These are phyloP conservation scores for Cylindroiulus punctatus DNA, from an alignment of 2,888 invertebrate genomes.

Conservation along the genomic window DNA sequence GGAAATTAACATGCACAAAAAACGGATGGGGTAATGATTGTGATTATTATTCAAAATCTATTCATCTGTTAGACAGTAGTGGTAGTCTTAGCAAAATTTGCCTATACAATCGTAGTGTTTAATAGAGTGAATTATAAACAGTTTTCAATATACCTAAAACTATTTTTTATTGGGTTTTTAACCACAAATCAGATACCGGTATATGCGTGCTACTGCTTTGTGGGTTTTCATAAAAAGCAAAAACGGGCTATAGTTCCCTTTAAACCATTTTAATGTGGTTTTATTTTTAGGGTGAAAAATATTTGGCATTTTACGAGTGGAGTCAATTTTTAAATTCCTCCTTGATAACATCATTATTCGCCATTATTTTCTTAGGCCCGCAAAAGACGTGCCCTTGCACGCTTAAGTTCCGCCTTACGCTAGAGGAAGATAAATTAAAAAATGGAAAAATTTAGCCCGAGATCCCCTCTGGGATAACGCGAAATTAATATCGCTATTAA, in stretches of 20 bases:
- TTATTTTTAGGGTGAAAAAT: constrained; percentile 9
- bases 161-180: background rate
- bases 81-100: too few species aligned
- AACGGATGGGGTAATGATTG: too few species aligned
- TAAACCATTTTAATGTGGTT: background rate
- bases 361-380: constrained; percentile 8
- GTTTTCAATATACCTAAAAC: background rate
- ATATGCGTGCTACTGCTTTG: constrained; percentile 3
- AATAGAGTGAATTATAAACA: too few species aligned
- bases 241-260: background rate
- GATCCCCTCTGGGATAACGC: constrained; percentile 39
- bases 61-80: too few species aligned
- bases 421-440: background rate
- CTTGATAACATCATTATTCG: constrained; percentile 39
- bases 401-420: constrained; percentile 26
- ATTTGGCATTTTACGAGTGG: background rate
- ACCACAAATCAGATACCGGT: background rate
- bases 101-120: too few species aligned
- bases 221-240: background rate
- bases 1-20: too few species aligned
- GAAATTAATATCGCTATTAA: constrained; percentile 45
- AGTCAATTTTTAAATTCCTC: background rate
- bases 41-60: too few species aligned
- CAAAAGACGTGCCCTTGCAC: background rate
- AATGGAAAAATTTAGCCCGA: constrained; percentile 6